Percentiles rank a stretch among this genome's conserved stretches.
phyloP scores from a whole-genome alignment of 2,113 vertebrate genomes.

The Macquaria ambigua region DNA sequence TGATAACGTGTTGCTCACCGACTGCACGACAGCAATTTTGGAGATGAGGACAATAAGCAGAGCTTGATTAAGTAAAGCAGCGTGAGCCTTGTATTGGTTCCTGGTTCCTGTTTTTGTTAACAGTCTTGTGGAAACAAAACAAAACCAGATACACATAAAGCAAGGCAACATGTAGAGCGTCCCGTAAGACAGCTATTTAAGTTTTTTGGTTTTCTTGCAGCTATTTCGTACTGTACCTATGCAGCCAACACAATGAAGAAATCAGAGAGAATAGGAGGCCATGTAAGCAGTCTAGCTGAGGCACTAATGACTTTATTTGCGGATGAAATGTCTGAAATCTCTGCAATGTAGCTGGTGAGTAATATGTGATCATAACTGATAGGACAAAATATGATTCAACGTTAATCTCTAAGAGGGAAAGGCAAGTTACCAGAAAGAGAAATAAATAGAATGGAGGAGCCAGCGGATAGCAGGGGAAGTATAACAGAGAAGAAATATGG shows the following conservation, averaged over 20 bases:
- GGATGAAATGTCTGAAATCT: not conserved
- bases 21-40: not conserved
- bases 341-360: not conserved
- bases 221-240: not conserved
- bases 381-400: not conserved
- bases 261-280: not conserved
- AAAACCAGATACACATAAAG: not conserved
- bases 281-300: not conserved
- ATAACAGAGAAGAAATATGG: not conserved
- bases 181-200: not conserved
- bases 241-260: not conserved
- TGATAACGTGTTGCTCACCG: constrained; percentile 5
- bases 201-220: not conserved
- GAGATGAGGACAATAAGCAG: not conserved
- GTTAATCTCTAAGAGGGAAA: not conserved
- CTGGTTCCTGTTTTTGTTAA: not conserved
- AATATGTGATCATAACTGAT: not conserved
- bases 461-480: not conserved
- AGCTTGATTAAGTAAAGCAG: not conserved
- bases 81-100: not conserved
- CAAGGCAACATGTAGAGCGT: not conserved
- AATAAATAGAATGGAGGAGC: not conserved
- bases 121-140: not conserved
- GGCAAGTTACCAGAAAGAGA: not conserved
- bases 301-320: not conserved